phyloP scores from a whole-genome alignment of 2,797 vertebrate species.

The Mus caroli region DNA sequence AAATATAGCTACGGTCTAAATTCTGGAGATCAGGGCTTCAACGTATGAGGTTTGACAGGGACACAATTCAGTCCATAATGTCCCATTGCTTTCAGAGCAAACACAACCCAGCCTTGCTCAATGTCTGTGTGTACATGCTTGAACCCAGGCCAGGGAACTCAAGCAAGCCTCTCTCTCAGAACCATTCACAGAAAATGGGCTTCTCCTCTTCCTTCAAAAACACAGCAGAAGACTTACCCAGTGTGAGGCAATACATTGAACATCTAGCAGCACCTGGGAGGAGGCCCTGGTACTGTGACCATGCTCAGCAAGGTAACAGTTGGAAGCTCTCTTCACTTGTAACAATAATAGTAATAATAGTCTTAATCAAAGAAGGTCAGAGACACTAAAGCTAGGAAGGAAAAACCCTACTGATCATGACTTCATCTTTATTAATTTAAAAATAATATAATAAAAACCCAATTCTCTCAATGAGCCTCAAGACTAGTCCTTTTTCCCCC shows the following conservation, averaged over 20 bases:
- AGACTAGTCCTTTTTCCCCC: background rate
- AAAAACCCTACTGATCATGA: background rate
- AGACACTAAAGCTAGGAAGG: slow-evolving; percentile 15
- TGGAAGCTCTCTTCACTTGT: background rate
- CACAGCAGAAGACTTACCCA: background rate
- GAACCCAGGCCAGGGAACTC: background rate
- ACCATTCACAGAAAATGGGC: slow-evolving; percentile 23
- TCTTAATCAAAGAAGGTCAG: slow-evolving; percentile 1
- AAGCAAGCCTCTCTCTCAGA: background rate
- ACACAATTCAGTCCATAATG: background rate
- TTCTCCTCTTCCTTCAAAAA: background rate
- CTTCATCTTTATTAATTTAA: slow-evolving; percentile 8
- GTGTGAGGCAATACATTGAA: slow-evolving; percentile 34
- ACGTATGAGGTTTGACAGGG: background rate
- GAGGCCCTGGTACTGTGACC: background rate
- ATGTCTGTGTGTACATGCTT: background rate
- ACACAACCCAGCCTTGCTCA: background rate
- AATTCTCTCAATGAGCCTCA: slow-evolving; percentile 11
- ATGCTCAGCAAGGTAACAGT: background rate
- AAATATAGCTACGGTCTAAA: slow-evolving; percentile 12
- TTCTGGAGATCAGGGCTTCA: background rate
- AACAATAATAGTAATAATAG: background rate
- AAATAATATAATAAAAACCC: background rate
- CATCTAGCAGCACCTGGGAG: background rate
- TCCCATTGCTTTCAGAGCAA: background rate